Conservation (phyloP, 1,140 invertebrate species). For the Neuroterus valhalla region DNA sequence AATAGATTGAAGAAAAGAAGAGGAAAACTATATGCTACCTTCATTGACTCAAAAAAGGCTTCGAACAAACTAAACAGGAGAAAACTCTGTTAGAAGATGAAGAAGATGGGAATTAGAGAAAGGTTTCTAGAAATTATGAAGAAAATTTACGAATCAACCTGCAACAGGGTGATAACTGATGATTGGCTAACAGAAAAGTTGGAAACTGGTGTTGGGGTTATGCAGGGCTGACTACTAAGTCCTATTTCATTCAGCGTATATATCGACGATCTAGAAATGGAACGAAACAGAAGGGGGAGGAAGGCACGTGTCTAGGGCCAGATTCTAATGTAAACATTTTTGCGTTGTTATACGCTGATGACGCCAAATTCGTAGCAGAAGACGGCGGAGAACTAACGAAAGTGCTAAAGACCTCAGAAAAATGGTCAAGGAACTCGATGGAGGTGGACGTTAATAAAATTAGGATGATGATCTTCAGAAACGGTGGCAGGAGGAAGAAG, state of each 20-base stretch:
- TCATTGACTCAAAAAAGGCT: constrained; percentile 28
- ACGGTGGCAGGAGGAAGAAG: constrained; percentile 25
- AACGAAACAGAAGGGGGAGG: constrained; percentile 11
- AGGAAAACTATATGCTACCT: not conserved
- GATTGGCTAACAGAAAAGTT: constrained; percentile 9
- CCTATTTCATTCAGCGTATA: constrained; percentile 11
- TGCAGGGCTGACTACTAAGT: not conserved
- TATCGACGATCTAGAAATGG: constrained; percentile 37
- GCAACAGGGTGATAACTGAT: not conserved
- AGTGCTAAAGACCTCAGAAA: constrained; percentile 32
- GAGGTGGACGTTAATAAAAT: constrained; percentile 31
- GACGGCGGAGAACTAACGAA: not conserved
- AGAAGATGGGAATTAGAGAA: constrained; percentile 18
- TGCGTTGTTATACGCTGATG: too few relatives aligned
- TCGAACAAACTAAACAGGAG: constrained; percentile 32
- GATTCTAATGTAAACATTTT: constrained; percentile 13
- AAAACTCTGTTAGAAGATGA: constrained; percentile 21
- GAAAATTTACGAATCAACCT: constrained; percentile 28
- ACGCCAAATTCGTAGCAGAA: constrained; percentile 32
- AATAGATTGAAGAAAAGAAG: not conserved
- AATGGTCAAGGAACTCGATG: constrained; percentile 17
- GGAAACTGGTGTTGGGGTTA: not conserved
- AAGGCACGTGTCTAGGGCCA: constrained; percentile 32
- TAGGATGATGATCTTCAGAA: constrained; percentile 38
- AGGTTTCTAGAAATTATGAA: constrained; percentile 28